These are phyloP conservation scores for Phaethon lepturus DNA, from an alignment of 2,113 vertebrate genomes.

Conservation along the genomic window DNA sequence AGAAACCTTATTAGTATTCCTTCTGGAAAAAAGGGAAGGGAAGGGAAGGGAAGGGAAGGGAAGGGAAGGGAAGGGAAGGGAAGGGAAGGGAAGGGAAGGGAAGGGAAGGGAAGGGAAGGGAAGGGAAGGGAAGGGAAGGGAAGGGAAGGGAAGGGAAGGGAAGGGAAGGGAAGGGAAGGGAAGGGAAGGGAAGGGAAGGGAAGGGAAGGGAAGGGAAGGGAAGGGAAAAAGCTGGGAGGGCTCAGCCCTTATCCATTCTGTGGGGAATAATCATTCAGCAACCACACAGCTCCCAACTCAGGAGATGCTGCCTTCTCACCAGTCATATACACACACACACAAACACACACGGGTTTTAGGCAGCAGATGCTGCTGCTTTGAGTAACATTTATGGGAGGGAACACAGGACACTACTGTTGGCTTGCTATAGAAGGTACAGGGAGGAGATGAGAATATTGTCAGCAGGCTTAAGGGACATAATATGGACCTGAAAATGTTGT, in stretches of 20 bases:
- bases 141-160: too few relatives aligned
- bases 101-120: too few relatives aligned
- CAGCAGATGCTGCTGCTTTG: neutral
- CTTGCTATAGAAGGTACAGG: neutral
- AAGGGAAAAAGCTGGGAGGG: neutral
- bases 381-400: neutral
- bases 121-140: too few relatives aligned
- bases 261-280: neutral
- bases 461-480: neutral
- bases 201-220: too few relatives aligned
- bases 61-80: too few relatives aligned
- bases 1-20: neutral
- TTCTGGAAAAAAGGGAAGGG: too few relatives aligned
- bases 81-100: too few relatives aligned
- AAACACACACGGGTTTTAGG: neutral
- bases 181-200: too few relatives aligned
- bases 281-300: neutral
- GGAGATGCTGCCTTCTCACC: neutral
- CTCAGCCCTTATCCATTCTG: neutral
- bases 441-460: neutral
- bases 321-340: neutral
- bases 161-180: too few relatives aligned
- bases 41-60: too few relatives aligned
- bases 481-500: neutral
- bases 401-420: neutral